Base-by-base conservation (phyloP, 2,888 invertebrate species). In the Leucozona laternaria region DNA sequence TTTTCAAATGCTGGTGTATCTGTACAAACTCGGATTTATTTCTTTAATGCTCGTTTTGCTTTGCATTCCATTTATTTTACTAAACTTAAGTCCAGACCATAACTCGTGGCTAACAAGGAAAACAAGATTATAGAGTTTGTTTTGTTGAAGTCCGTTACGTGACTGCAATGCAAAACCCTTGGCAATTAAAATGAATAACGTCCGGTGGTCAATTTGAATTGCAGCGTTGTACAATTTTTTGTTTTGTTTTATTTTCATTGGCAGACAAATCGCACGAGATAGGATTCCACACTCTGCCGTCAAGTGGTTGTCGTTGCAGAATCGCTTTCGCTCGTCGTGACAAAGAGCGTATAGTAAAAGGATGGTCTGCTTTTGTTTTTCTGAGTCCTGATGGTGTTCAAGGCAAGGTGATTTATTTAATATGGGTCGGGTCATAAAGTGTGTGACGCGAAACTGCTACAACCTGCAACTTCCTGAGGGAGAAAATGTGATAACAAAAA, bases 171-270 rank as follows among this genome's bases (percentile, higher is more conserved):
- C 45, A n/a, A 72, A 60, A 28, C 43, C 31, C 37, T 40, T 7
- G 48, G 45, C 17, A 50, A 80, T 60, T 71, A 60, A 76, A 76
- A 84, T 77, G 40, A 77, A 72, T 57, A 76, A 72, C 68, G 66
- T 25, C 15, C 15, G 71, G 53, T 72, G 53, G 71, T 66, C 71
- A 72, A 53, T 76, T 79, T 72, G 28, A 84, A 77, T 79, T 72
- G 75, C 22, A 57, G 15, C 48, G n/a, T 40, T 34, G 11, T 31
- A 17, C 4, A 1, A 1, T 13, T n/a, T 25, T 40, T 64, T 6
- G 43, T 15, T 22, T 40, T 20, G 13, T 66, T 50, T 60, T 66
- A 48, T 37, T 45, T 17, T 37, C 22, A 2, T 11, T 13, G 17
- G 15, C 34, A 64, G 13, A 60, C 57, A 50, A 37, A 58, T 57